Evolutionary conservation across 2,113 vertebrate genomes (phyloP), one percentile per base, ranked within the genome.

Genomic region (Empidonax traillii): DNA sequence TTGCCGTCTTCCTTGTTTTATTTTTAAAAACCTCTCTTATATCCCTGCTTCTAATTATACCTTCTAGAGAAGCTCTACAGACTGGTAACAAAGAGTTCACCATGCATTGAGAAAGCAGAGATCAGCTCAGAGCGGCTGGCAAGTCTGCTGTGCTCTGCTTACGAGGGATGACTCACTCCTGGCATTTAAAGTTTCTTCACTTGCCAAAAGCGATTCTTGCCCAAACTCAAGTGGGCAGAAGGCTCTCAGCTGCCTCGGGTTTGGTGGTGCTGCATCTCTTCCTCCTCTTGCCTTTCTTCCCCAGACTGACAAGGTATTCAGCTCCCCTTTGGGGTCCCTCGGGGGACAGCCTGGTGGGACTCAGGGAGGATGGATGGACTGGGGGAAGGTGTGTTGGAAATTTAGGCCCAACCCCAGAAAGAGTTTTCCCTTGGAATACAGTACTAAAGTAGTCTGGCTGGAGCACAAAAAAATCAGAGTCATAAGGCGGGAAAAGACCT

Each of bases 161-260:
- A 14, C 30, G 4, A 12, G 10, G 11, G 55, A 24, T 90, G 75
- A 79, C 39, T 93, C 74, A 24, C 21, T 83, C 59, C 21, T 86
- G 51, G 67, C 65, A 63, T 85, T 96, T 87, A 9, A 30, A 28
- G 22, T 44, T 79, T 31, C 67, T 83, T 46, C 27, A 2, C 43
- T 69, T 87, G 67, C 67, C 71, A 30, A 30, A 80, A 68, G 44
- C 76, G 18, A 65, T 53, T 78, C 39, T 37, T 43, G 52, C 67
- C 61, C 78, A 51, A 68, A 14, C 52, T 37, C 3, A 41, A 68
- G 73, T 16, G 20, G 49, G 69, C 51, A 49, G 47, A 63, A 63
- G 5, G 8, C 39, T 79, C 24, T 0, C 14, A 9, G 62, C 69
- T 22, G 0, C 12, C 17, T 37, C 43, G 14, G 8, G 35, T 43